Conservation (phyloP, 2,888 invertebrate genomes). For the Troides aeacus region DNA sequence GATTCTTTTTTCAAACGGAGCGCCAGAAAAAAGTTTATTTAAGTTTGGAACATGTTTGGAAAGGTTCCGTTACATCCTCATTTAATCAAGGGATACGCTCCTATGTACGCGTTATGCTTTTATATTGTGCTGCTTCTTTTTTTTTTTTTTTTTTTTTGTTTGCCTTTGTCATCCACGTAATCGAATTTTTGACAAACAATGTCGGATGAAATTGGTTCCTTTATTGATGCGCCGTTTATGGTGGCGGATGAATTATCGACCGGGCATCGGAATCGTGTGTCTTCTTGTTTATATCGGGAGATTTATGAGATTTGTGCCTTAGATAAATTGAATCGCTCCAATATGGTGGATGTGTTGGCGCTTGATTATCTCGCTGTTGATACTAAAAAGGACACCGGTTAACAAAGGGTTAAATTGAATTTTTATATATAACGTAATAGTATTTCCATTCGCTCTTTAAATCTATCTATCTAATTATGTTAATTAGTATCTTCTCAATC, state of each 20-base stretch:
- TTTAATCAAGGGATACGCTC: conserved; percentile 61
- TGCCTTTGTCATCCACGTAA: conserved; percentile 63
- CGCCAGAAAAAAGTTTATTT: conserved; percentile 66
- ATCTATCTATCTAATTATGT: not conserved
- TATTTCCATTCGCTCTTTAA: not conserved
- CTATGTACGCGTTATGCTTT: conserved; percentile 44
- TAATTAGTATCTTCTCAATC: too few species aligned
- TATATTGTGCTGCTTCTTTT: conserved; percentile 42
- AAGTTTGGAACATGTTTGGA: conserved; percentile 56
- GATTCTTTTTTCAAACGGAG: conserved; percentile 54
- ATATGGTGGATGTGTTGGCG: conserved; percentile 26
- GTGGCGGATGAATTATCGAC: conserved; percentile 54
- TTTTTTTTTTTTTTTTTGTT: conserved; percentile 46
- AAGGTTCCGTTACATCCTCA: conserved; percentile 65
- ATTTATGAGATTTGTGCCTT: conserved; percentile 33
- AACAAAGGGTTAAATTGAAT: not conserved
- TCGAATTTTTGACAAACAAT: conserved; percentile 77
- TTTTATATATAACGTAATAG: not conserved
- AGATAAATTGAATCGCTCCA: conserved; percentile 30
- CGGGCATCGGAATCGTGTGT: conserved; percentile 40
- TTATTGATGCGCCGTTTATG: conserved; percentile 64
- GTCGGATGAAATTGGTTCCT: conserved; percentile 72
- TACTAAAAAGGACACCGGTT: not conserved
- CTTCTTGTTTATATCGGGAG: conserved; percentile 34
- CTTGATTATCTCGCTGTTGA: conserved; percentile 1